phyloP scores from a whole-genome alignment of 92 coral and sea anemone genomes.

The Porites cylindrica region DNA sequence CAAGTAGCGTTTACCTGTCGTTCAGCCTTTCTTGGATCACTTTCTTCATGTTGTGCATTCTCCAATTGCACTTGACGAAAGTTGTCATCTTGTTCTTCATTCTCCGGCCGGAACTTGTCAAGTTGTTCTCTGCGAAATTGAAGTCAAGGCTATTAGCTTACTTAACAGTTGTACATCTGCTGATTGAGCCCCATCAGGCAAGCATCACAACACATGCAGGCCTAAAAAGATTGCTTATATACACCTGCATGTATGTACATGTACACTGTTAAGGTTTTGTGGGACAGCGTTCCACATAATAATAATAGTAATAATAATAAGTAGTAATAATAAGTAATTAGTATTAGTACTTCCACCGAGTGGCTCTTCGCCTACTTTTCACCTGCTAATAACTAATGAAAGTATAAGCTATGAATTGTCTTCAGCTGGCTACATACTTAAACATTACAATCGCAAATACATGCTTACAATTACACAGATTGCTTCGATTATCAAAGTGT shows the following conservation, averaged over 20 bases:
- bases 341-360: constrained; percentile 22
- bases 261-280: constrained; percentile 21
- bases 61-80: constrained; percentile 21
- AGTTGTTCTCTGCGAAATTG: constrained; percentile 28
- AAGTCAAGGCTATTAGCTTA: constrained; percentile 22
- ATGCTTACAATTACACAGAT: constrained; percentile 21
- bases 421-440: constrained; percentile 23
- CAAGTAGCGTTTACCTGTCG: constrained; percentile 23
- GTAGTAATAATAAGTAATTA: not conserved
- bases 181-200: constrained; percentile 27
- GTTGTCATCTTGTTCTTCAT: not conserved
- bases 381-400: not conserved
- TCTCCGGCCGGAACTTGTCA: constrained; percentile 1
- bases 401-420: constrained; percentile 15
- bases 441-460: constrained; percentile 16
- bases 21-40: constrained; percentile 21
- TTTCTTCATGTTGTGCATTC: not conserved
- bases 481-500: constrained; percentile 12
- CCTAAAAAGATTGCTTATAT: constrained; percentile 21
- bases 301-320: constrained; percentile 9
- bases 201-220: constrained; percentile 28
- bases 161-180: constrained; percentile 16
- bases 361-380: constrained; percentile 21
- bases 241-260: constrained; percentile 17
- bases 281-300: not conserved